Conservation (phyloP, 1,140 invertebrate genomes). For the Holcopasites calliopsidis region DNA sequence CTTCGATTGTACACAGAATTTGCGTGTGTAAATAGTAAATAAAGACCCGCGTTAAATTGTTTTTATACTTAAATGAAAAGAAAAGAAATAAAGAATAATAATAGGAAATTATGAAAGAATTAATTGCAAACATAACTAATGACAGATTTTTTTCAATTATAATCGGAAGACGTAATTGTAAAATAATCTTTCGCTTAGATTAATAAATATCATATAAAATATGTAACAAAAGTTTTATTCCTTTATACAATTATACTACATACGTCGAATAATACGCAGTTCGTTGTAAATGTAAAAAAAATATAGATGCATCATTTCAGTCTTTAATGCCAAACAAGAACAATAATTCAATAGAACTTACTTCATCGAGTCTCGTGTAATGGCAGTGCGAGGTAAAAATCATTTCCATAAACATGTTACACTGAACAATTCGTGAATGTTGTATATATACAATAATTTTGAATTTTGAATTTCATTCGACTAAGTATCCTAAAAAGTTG, state of each 20-base stretch:
- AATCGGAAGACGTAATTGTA: background rate
- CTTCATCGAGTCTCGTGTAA: slow-evolving; percentile 53
- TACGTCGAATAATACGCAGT: slow-evolving; percentile 45
- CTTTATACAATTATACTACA: slow-evolving; percentile 60
- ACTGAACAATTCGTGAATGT: slow-evolving; percentile 6
- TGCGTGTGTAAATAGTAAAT: slow-evolving; percentile 63
- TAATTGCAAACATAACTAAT: background rate
- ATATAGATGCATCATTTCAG: slow-evolving; percentile 73
- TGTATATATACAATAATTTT: slow-evolving; percentile 21
- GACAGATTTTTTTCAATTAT: background rate
- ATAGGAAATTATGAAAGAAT: background rate
- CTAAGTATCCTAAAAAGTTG: slow-evolving; percentile 2
- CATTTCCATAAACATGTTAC: slow-evolving; percentile 17
- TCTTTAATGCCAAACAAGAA: slow-evolving; percentile 71
- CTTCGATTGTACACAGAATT: slow-evolving; percentile 59
- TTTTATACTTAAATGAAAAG: slow-evolving; percentile 24
- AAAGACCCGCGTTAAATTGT: slow-evolving; percentile 45
- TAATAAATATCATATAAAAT: slow-evolving; percentile 35
- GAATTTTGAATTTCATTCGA: slow-evolving; percentile 18
- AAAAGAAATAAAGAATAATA: slow-evolving; percentile 8
- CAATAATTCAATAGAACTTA: slow-evolving; percentile 62
- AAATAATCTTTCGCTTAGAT: background rate
- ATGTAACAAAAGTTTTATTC: slow-evolving; percentile 63
- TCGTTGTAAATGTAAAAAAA: slow-evolving; percentile 71
- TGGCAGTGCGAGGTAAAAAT: slow-evolving; percentile 63